phyloP scores from a whole-genome alignment of 2,888 invertebrate species.

The Nemotelus nigrinus region DNA sequence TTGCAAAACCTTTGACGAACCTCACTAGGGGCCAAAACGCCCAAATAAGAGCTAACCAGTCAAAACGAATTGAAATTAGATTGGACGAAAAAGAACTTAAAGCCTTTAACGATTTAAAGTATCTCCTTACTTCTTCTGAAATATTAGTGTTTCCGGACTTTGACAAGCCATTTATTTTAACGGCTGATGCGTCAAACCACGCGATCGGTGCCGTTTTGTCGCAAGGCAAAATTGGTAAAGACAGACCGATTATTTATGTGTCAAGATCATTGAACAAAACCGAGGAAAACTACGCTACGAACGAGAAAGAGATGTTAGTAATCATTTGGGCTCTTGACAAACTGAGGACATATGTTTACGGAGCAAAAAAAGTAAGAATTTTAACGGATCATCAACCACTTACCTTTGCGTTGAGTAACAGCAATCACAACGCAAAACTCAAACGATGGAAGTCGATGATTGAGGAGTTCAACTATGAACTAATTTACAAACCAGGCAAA shows the following conservation, averaged over 20 bases:
- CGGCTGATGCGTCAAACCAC: constrained; percentile 39
- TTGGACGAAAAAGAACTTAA: constrained; percentile 11
- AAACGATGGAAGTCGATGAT: constrained; percentile 48
- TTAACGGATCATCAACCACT: constrained; percentile 44
- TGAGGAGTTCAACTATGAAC: constrained; percentile 50
- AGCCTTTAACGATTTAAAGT: constrained; percentile 43
- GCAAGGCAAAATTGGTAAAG: constrained; percentile 27
- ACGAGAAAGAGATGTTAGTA: constrained; percentile 41
- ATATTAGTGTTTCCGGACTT: constrained; percentile 39
- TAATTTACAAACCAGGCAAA: constrained; percentile 44
- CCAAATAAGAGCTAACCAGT: constrained; percentile 45
- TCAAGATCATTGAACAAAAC: constrained; percentile 33
- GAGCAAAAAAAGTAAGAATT: constrained; percentile 36
- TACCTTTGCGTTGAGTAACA: constrained; percentile 42
- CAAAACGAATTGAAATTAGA: constrained; percentile 37
- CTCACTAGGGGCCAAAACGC: constrained; percentile 46
- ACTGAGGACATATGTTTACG: constrained; percentile 42
- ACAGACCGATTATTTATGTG: constrained; percentile 21
- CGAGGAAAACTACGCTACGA: constrained; percentile 41
- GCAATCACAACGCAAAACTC: constrained; percentile 43
- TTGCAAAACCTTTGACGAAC: constrained; percentile 43
- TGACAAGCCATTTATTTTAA: constrained; percentile 35
- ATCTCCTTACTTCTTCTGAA: constrained; percentile 37
- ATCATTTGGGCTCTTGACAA: constrained; percentile 45
- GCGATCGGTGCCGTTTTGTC: constrained; percentile 41